A percentile compares a stretch with the other conserved stretches of the same genome.
Conservation (phyloP, 2,888 invertebrate species). For the Tiliacea citrago region DNA sequence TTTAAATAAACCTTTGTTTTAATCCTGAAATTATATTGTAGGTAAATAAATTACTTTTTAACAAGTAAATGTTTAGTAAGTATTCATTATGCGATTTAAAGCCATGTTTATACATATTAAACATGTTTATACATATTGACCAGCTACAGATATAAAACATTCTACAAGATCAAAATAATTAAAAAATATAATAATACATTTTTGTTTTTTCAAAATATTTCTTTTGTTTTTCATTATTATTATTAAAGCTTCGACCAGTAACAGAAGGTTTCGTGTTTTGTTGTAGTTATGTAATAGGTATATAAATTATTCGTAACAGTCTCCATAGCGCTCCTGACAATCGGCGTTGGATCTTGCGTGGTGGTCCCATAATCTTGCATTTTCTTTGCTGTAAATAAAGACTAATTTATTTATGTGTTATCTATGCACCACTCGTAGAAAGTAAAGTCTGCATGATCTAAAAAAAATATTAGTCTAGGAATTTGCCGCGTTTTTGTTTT, state of each 20-base stretch:
- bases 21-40: neutral
- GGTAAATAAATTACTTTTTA: neutral
- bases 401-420: neutral
- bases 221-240: neutral
- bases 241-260: slow-evolving; percentile 46
- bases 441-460: too few relatives aligned
- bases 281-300: neutral
- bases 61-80: neutral
- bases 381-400: slow-evolving; percentile 80
- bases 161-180: too few relatives aligned
- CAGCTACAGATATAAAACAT: neutral
- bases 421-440: too few relatives aligned
- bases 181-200: too few relatives aligned
- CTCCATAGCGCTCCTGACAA: slow-evolving; percentile 78
- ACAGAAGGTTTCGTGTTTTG: neutral
- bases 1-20: neutral
- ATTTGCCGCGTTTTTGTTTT: too few relatives aligned
- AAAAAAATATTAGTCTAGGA: too few relatives aligned
- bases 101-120: too few relatives aligned
- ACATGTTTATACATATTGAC: too few relatives aligned
- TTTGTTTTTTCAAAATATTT: neutral
- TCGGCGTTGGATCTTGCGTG: slow-evolving; percentile 72
- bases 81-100: too few relatives aligned
- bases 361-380: slow-evolving; percentile 87
- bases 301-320: slow-evolving; percentile 72